phyloP scores from a whole-genome alignment of 2,797 vertebrate species.

The Tolypeutes matacus region DNA sequence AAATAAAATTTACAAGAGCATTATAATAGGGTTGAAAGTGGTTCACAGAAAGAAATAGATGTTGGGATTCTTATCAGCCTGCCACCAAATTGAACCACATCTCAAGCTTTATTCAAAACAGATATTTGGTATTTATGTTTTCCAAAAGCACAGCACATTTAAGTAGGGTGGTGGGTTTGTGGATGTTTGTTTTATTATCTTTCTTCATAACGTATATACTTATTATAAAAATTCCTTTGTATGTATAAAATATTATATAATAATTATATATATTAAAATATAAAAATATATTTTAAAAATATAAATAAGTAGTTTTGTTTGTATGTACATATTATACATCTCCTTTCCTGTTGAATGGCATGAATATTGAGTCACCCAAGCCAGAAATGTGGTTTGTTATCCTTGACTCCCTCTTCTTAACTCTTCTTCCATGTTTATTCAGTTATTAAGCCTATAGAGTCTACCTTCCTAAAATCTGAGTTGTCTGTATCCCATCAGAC shows the following conservation, averaged over 20 bases:
- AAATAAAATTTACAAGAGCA: conserved; percentile 26
- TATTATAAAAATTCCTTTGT: background rate
- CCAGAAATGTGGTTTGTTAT: background rate
- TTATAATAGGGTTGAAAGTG: background rate
- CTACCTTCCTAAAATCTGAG: background rate
- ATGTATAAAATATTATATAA: conserved; percentile 6
- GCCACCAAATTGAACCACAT: conserved; percentile 35
- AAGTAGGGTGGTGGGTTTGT: background rate
- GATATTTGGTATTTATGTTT: conserved; percentile 30
- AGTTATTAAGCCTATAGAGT: background rate
- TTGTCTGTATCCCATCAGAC: background rate
- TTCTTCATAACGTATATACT: conserved; percentile 30
- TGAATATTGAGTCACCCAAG: background rate
- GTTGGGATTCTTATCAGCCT: background rate
- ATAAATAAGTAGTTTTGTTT: background rate
- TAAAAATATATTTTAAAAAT: background rate
- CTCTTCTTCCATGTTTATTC: background rate
- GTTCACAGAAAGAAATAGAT: background rate
- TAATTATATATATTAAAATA: background rate
- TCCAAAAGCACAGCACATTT: background rate
- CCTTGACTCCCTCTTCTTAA: background rate
- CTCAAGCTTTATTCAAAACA: conserved; percentile 35
- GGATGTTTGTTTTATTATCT: conserved; percentile 20
- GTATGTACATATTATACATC: background rate
- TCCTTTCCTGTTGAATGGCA: background rate